These are phyloP conservation scores for Dendropsophus ebraccatus DNA, from an alignment of 2,113 vertebrate genomes.

Conservation along the genomic window DNA sequence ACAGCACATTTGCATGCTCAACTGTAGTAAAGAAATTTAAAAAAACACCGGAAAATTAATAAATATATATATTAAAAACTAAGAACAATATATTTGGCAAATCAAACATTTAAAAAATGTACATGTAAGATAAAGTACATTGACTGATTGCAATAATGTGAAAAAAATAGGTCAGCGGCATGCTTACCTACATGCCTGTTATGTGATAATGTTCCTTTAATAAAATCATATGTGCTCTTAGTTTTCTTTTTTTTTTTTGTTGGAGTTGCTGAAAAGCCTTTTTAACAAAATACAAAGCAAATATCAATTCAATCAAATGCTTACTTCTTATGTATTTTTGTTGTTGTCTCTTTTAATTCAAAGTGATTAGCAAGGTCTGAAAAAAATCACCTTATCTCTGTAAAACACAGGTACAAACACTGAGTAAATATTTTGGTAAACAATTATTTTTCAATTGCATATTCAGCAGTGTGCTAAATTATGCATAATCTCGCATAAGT, in stretches of 20 bases:
- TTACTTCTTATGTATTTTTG: constrained; percentile 73
- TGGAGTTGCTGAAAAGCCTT: constrained; percentile 29
- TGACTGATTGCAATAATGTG: background rate
- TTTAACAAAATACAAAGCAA: constrained; percentile 64
- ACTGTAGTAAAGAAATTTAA: no score
- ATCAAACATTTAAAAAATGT: background rate
- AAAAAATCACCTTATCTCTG: constrained; percentile 82
- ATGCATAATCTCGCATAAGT: constrained; percentile 89
- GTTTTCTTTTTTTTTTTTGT: background rate
- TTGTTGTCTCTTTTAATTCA: constrained; percentile 80
- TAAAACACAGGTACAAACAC: constrained; percentile 81
- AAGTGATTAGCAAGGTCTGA: constrained; percentile 80
- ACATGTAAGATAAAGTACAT: background rate
- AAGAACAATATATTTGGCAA: background rate
- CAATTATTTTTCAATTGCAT: constrained; percentile 85
- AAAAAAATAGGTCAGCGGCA: background rate
- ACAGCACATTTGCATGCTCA: no score
- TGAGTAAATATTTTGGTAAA: constrained; percentile 90
- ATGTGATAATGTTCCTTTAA: constrained; percentile 22
- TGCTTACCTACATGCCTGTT: background rate
- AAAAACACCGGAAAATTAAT: no score
- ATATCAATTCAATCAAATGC: constrained; percentile 82
- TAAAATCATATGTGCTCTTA: background rate
- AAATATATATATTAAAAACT: no score
- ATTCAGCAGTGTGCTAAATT: constrained; percentile 89